Conservation (phyloP, 1,140 invertebrate species). For the Drosophila gunungcola region DNA sequence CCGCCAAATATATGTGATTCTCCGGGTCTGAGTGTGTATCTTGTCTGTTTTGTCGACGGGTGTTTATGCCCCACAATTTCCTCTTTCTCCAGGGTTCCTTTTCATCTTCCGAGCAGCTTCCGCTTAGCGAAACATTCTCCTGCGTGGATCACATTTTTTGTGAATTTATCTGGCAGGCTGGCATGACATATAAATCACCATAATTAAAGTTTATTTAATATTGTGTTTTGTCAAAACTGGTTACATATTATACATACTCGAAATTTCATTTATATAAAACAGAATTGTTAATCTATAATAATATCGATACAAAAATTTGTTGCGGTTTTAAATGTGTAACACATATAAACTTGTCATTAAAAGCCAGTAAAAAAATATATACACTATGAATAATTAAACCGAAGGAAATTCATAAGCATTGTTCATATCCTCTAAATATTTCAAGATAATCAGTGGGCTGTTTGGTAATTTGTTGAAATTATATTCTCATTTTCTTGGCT, state of each 20-base stretch:
- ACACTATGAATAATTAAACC: background rate
- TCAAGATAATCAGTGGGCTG: background rate
- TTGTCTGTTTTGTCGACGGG: conserved; percentile 41
- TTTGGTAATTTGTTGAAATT: conserved; percentile 11
- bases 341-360: background rate
- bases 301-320: background rate
- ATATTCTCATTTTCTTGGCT: conserved; percentile 40
- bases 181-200: background rate
- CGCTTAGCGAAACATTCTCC: conserved; percentile 32
- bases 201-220: conserved; percentile 1
- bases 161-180: background rate
- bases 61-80: conserved; percentile 54
- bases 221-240: background rate
- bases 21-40: conserved; percentile 23
- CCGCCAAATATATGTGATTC: conserved; percentile 63
- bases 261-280: too few species aligned
- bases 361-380: background rate
- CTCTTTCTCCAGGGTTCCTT: conserved; percentile 34
- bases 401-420: background rate
- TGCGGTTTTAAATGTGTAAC: background rate
- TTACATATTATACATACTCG: background rate
- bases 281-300: too few species aligned
- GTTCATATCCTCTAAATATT: background rate
- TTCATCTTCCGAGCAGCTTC: conserved; percentile 34
- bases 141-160: background rate